These are phyloP conservation scores for Hemicentrotus pulcherrimus DNA, from an alignment of 35 echinoderm and acorn worm genomes.

Conservation along the genomic window DNA sequence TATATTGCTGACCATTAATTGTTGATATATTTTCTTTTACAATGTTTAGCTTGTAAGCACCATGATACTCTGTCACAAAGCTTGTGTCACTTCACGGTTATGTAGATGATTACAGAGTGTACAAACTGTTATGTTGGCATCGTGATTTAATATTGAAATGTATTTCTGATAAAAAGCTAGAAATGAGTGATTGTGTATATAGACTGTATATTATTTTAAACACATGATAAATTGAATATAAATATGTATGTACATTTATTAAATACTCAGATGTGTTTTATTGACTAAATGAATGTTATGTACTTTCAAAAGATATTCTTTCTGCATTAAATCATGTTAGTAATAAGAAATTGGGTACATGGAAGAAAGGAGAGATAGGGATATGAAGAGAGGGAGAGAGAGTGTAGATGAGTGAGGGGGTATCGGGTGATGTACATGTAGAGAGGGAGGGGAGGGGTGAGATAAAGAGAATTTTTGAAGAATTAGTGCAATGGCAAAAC, in stretches of 20 bases:
- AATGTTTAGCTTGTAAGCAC: no score
- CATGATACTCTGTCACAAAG: no score
- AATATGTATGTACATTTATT: no score
- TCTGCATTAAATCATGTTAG: no score
- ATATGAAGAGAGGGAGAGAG: not conserved
- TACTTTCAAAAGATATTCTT: not conserved
- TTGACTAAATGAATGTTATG: not conserved
- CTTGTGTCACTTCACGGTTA: no score
- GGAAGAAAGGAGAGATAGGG: not conserved
- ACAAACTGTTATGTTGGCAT: no score
- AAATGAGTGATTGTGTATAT: not conserved
- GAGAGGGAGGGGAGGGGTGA: not conserved
- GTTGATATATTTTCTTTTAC: no score
- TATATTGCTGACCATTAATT: no score
- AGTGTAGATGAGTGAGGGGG: not conserved
- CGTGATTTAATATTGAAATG: not conserved
- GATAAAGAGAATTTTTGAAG: not conserved
- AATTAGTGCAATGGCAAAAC: not conserved
- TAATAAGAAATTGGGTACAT: not conserved
- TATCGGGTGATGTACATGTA: no score
- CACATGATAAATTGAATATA: not conserved
- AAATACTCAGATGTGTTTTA: not conserved
- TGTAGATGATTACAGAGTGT: no score
- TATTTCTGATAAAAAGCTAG: not conserved
- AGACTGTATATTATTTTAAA: not conserved